phyloP scores from a whole-genome alignment of 2,113 vertebrate species.

The Desmodus rotundus region DNA sequence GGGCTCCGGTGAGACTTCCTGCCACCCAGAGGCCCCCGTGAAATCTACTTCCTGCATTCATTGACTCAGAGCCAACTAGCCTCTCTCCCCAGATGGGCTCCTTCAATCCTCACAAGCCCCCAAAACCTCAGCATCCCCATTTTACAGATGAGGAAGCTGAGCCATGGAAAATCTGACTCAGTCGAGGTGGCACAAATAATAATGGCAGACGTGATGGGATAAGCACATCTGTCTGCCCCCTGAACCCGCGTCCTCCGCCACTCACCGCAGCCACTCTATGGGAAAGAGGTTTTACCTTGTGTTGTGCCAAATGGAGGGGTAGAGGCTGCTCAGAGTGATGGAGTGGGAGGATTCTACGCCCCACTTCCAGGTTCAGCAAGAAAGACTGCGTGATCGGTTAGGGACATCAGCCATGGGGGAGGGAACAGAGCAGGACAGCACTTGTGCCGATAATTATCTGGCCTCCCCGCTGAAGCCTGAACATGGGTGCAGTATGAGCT shows the following conservation, averaged over 20 bases:
- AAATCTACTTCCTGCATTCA: background rate
- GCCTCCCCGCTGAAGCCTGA: background rate
- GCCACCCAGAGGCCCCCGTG: fast-evolving
- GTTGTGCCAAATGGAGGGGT: no score
- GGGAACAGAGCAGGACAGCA: no score
- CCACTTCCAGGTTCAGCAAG: background rate
- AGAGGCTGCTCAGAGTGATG: background rate
- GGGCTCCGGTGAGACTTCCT: background rate
- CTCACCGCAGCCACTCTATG: background rate
- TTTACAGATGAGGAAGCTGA: conserved; percentile 1
- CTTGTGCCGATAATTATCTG: fast-evolving
- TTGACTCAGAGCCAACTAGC: background rate
- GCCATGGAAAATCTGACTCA: background rate
- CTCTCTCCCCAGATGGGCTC: background rate
- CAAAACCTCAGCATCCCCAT: background rate
- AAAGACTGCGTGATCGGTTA: background rate
- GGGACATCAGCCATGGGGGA: background rate
- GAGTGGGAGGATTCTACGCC: background rate
- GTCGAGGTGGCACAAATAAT: background rate
- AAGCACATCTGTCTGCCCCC: background rate
- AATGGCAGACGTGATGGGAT: background rate
- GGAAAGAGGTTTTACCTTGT: background rate
- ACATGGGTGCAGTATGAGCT: background rate
- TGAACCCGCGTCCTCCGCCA: background rate
- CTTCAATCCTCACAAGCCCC: background rate